Base-by-base conservation (phyloP, 2,113 vertebrate species). In the Bagarius yarrelli region DNA sequence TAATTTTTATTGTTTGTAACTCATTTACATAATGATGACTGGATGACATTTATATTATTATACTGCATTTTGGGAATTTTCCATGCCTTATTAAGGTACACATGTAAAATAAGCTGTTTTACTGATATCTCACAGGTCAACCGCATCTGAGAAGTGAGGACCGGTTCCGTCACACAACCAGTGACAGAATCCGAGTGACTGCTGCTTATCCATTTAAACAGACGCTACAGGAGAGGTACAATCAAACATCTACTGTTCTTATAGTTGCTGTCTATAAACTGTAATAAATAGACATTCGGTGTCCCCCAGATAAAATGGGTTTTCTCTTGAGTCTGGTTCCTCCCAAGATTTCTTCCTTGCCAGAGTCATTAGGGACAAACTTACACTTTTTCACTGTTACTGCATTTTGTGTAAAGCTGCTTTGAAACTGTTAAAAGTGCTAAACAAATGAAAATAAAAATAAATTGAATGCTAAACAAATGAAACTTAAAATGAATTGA, bases 141-240 rank as follows among this genome's bases (percentile, higher is more conserved):
- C 90, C 93, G 71, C 91, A 92, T 82, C 88, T 92, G 76, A 90
- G 93, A 74, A 91, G 91, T 1, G 93, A 94, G 83, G 93, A 94
- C 87, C 80, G 93, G 79, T 93, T 87, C 87, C 91, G 93, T 40
- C 90, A 94, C 16, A 88, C 93, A 67, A 81, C 88, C 32, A 92
- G 86, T 69, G 92, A 94, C 18, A 90, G 91, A 18, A 79, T 89
- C 12, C 85, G 90, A 76, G 87, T 84, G 67, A 89, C 90, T 27
- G 83, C 87, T 0, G 88, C 87, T 64, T 88, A 89, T 83, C 91
- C 91, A 11, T 64, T 90, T 12, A 94, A 92, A 82, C 91, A 89
- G 12, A 92, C 91, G 5, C 44, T 91, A 83, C 91, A 91, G 78
- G 92, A 93, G 60, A 91, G 92, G 91, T 93, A 70, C 19, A 89